A percentile compares a stretch with the other conserved stretches of the same genome.
phyloP scores from a whole-genome alignment of 1,140 invertebrate genomes.

The Venustaconcha ellipsiformis region DNA sequence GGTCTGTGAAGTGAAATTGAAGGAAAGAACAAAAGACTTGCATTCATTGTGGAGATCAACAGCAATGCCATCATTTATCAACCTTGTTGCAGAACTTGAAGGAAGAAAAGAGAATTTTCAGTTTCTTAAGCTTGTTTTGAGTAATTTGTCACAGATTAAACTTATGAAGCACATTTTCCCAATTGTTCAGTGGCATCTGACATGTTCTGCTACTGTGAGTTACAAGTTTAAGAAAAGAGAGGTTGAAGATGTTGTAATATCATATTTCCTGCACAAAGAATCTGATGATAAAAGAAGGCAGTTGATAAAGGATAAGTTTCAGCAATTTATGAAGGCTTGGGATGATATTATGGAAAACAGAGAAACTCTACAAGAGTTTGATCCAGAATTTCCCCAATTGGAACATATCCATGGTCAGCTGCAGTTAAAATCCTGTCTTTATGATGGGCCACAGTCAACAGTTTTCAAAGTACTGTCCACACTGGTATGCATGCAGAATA shows the following conservation, averaged over 20 bases:
- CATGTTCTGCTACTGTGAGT: constrained; percentile 1
- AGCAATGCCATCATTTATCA: background rate
- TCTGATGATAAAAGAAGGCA: background rate
- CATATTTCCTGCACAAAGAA: background rate
- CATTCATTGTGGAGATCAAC: constrained; percentile 5
- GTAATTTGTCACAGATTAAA: background rate
- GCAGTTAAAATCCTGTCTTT: constrained; percentile 7
- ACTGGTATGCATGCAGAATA: constrained; percentile 16
- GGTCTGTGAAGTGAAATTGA: background rate
- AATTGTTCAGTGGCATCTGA: constrained; percentile 19
- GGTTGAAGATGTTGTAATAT: constrained; percentile 5
- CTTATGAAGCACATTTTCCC: constrained; percentile 8
- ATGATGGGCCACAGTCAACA: background rate
- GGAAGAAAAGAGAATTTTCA: background rate
- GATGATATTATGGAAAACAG: background rate
- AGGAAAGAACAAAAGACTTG: background rate
- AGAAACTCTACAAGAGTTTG: background rate
- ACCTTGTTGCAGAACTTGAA: constrained; percentile 8
- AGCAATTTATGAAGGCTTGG: constrained; percentile 12
- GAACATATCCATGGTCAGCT: background rate
- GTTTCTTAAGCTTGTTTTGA: constrained; percentile 1
- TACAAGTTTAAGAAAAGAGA: constrained; percentile 10
- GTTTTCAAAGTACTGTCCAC: constrained; percentile 7
- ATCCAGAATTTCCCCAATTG: background rate
- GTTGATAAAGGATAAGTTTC: constrained; percentile 3